These are phyloP conservation scores for Mus caroli DNA, from an alignment of 2,797 vertebrate species.

Conservation along the genomic window DNA sequence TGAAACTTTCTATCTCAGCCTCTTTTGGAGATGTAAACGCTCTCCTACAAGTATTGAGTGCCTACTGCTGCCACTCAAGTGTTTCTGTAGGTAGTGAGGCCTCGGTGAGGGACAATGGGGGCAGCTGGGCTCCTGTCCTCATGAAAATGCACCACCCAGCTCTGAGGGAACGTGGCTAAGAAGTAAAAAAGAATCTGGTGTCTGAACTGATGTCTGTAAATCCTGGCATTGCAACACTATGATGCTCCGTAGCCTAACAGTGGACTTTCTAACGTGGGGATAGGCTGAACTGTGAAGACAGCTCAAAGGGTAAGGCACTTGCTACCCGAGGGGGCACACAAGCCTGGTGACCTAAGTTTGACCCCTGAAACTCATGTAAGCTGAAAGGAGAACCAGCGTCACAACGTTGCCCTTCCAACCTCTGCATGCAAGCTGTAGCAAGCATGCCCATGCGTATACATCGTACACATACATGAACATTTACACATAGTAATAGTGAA, in stretches of 20 bases:
- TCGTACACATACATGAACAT: fast-evolving
- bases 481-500: background rate
- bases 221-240: background rate
- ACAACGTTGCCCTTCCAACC: too few relatives aligned
- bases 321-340: background rate
- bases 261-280: background rate
- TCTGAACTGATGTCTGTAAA: constrained; percentile 10
- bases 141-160: background rate
- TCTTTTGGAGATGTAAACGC: constrained; percentile 22
- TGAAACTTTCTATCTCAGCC: background rate
- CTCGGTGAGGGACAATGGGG: background rate
- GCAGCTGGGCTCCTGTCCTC: background rate
- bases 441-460: background rate
- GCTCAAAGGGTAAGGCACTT: background rate
- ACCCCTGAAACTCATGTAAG: background rate
- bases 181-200: background rate
- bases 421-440: background rate
- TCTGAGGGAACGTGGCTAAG: background rate
- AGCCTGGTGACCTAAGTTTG: background rate
- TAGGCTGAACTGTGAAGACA: background rate
- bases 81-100: background rate
- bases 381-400: background rate
- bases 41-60: background rate
- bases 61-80: background rate
- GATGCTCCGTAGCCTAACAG: background rate